Evolutionary conservation across 53 echinoderm and acorn worm species (phyloP).

Genomic region (Holothuria scabra): DNA sequence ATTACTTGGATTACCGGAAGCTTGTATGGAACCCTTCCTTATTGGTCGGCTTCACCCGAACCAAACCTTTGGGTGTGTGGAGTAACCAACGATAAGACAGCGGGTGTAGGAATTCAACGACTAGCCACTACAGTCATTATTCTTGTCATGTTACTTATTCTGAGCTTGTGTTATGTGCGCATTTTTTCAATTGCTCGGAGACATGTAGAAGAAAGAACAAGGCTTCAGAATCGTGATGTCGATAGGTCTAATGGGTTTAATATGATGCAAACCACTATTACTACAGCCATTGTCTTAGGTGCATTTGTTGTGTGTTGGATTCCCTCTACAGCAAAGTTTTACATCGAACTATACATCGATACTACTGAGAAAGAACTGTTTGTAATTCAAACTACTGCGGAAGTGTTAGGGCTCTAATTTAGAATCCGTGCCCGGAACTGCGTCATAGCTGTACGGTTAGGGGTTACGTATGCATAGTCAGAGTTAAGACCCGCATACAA

Average conservation of each 20-base stretch:
- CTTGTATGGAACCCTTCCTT: not conserved
- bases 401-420: too few relatives aligned
- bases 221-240: not conserved
- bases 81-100: not conserved
- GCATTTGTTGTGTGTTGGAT: slow-evolving; percentile 18
- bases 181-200: slow-evolving; percentile 1
- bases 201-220: not conserved
- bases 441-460: too few relatives aligned
- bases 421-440: too few relatives aligned
- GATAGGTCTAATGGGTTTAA: not conserved
- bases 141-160: not conserved
- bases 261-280: slow-evolving; percentile 11
- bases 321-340: slow-evolving; percentile 11
- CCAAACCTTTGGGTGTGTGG: slow-evolving; percentile 46
- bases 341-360: not conserved
- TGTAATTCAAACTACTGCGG: slow-evolving; percentile 17
- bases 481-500: too few relatives aligned
- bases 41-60: not conserved
- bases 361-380: slow-evolving; percentile 23
- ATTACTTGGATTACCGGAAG: not conserved
- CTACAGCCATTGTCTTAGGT: slow-evolving; percentile 23
- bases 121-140: not conserved
- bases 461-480: too few relatives aligned
- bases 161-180: slow-evolving; percentile 21
- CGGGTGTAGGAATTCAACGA: not conserved